Evolutionary conservation across 23 tunicate species (phyloP), one percentile per base, ranked within the genome.

Genomic region (Ciona savignyi): DNA sequence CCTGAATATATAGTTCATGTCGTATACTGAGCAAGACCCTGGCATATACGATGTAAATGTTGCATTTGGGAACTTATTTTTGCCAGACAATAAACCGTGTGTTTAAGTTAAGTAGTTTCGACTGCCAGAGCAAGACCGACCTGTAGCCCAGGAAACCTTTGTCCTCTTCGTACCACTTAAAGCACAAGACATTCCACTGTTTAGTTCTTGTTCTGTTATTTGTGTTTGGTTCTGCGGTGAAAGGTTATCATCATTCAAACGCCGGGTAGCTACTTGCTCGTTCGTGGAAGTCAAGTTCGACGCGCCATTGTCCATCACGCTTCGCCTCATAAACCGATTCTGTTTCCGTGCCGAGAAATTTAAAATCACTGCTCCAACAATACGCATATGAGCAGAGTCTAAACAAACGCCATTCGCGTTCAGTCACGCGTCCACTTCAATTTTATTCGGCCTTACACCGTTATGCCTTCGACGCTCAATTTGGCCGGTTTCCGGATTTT

Each of bases 201-300:
- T 42, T 42, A 15, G 11, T 42, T 6, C 56, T 42, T 42, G 56
- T 42, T 42, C 11, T 42, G 56, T 15, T 42, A 6, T 42, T 42
- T 15, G 56, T 6, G 56, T 42, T 42, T 15, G 56, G 11, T 15
- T 42, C 56, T 42, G 56, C 56, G 56, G 56, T 42, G 56, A 42
- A 42, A 42, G 56, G 56, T 42, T 42, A 42, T 42, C n/a, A n/a
- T n/a, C 56, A 42, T 42, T 42, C 56, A 42, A 42, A 42, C 56
- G 56, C 11, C 56, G 56, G 56, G 15, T 6, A 42, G 15, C 11
- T 42, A 42, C 56, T 42, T 42, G 56, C 15, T 42, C 56, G 56
- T 42, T 15, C 56, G 56, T 42, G 56, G 56, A 6, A 15, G 56
- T 42, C 15, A 6, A 9, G 56, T 9, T 15, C 56, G 56, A 6